Evolutionary conservation across 2,888 invertebrate genomes (phyloP), one percentile per base, ranked within the genome.

Genomic region (Chirona hameri): DNA sequence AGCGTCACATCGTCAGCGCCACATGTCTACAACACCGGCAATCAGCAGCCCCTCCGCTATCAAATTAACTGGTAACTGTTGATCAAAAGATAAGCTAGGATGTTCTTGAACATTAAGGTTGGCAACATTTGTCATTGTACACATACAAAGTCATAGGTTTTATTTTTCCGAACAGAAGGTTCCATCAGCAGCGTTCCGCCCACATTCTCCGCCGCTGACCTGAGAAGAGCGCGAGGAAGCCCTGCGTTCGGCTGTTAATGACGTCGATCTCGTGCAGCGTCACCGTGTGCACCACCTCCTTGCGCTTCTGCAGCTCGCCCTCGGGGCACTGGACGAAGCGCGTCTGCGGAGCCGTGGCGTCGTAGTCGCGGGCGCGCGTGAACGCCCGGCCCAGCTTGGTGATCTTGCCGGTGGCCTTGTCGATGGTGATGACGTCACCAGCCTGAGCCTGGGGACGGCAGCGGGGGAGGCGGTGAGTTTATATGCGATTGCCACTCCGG

Each of bases 221-320:
- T 12, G 99, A 97, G 89, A 99, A 99, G 0, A 99, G 90, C 0
- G 99, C 99, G 39, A 99, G 89, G 87, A 99, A 99, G 0, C 99
- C 99, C 87, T 99, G 98, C 0, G 98, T 97, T 85, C 99, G 91
- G 76, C 97, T 98, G 88, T 99, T 99, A 87, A 99, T 99, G 10
- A 99, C 99, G 88, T 99, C 99, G 82, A 99, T 97, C 88, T 99
- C 99, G 88, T 99, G 99, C n/a, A 99, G 89, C 0, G 97, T 97
- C 0, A 99, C 99, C 0, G 98, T 99, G 88, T 99, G 99, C 0
- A 98, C 97, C 15, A 90, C 97, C 89, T 99, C 97, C 88, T 98
- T 98, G 39, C 99, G 92, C 87, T 99, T 99, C 89, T 99, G 99
- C 18, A 99, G 90, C 88, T 99, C 99, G 0, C 99, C 99, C 87